phyloP scores from a whole-genome alignment of 2,888 invertebrate species.

The Sycophila texana region DNA sequence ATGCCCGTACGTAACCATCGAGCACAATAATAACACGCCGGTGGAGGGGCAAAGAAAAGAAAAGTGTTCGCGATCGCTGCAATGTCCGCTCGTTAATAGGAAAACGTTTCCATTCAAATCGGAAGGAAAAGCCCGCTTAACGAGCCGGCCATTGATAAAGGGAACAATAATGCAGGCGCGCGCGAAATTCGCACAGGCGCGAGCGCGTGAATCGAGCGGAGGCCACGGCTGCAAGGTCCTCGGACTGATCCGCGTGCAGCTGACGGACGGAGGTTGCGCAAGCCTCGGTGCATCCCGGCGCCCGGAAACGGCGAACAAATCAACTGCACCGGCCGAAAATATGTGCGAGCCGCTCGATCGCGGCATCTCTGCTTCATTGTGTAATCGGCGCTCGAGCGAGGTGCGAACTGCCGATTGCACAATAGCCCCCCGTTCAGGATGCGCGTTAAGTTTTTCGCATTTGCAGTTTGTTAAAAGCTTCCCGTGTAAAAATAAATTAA shows the following conservation, averaged over 20 bases:
- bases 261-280: no score
- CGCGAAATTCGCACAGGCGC: conserved; percentile 31
- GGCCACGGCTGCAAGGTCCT: neutral
- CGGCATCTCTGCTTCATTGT: no score
- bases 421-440: no score
- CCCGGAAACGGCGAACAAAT: no score
- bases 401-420: no score
- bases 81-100: conserved; percentile 13
- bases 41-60: neutral
- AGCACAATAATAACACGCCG: neutral
- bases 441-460: no score
- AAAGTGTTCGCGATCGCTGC: neutral
- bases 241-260: conserved; percentile 3
- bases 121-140: neutral
- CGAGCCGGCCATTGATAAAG: conserved; percentile 21
- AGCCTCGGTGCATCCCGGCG: no score
- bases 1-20: neutral
- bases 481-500: no score
- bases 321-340: no score
- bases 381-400: no score
- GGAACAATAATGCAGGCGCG: conserved; percentile 10
- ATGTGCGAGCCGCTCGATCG: no score
- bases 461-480: no score
- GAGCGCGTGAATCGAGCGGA: conserved; percentile 1
- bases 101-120: conserved; percentile 11